Evolutionary conservation across 1,140 invertebrate genomes (phyloP).

Genomic region (Dysdera silvatica): DNA sequence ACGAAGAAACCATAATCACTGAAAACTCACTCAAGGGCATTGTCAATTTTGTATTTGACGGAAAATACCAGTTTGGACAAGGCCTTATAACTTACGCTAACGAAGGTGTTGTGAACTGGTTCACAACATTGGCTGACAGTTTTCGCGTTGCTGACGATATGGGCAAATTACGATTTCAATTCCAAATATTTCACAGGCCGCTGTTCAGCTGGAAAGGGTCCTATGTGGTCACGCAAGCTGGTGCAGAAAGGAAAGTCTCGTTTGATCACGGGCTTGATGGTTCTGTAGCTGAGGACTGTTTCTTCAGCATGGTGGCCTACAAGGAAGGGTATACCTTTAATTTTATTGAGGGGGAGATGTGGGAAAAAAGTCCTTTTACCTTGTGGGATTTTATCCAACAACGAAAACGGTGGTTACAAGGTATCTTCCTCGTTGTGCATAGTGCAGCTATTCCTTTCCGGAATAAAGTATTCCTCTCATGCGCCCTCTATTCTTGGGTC

Average conservation of each 20-base stretch:
- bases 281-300: constrained; percentile 53
- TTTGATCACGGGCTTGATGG: constrained; percentile 51
- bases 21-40: constrained; percentile 83
- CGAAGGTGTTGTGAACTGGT: constrained; percentile 89
- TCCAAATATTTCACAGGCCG: constrained; percentile 87
- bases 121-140: constrained; percentile 91
- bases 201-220: constrained; percentile 91
- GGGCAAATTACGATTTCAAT: constrained; percentile 89
- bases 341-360: constrained; percentile 51
- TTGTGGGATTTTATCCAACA: constrained; percentile 91
- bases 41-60: constrained; percentile 90
- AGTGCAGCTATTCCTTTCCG: constrained; percentile 71
- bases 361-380: constrained; percentile 80
- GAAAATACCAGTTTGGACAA: constrained; percentile 93
- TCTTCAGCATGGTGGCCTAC: constrained; percentile 50
- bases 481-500: constrained; percentile 92
- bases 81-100: constrained; percentile 97
- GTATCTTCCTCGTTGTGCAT: constrained; percentile 88
- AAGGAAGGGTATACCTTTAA: constrained; percentile 44
- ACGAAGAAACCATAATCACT: constrained; percentile 93
- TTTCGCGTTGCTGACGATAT: constrained; percentile 95
- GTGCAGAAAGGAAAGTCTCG: constrained; percentile 46
- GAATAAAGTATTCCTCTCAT: constrained; percentile 72
- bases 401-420: constrained; percentile 85
- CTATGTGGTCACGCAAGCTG: constrained; percentile 46